phyloP scores from a whole-genome alignment of 2,797 vertebrate species.

The Dermochelys coriacea region DNA sequence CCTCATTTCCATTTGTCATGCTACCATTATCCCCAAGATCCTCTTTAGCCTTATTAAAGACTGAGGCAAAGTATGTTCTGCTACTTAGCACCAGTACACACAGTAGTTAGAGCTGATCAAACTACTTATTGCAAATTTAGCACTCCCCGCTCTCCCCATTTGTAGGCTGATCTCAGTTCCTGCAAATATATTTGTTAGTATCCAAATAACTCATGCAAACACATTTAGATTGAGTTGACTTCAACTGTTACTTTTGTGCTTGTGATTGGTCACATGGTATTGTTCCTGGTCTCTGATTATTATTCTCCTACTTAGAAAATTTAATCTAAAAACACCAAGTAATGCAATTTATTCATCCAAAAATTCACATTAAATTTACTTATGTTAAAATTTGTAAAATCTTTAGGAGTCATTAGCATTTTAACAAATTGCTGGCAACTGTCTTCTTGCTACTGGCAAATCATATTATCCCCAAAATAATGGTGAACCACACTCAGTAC shows the following conservation, averaged over 20 bases:
- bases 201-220: slow-evolving; percentile 57
- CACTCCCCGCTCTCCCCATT: slow-evolving; percentile 24
- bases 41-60: no score
- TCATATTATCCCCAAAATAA: background rate
- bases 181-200: slow-evolving; percentile 49
- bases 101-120: background rate
- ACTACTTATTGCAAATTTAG: slow-evolving; percentile 18
- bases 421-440: background rate
- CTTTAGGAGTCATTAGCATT: slow-evolving; percentile 24
- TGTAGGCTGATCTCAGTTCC: background rate
- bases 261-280: background rate
- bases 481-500: background rate
- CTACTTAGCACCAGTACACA: background rate
- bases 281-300: slow-evolving; percentile 44
- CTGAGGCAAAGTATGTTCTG: no score
- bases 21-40: no score
- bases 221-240: background rate
- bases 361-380: background rate
- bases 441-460: background rate
- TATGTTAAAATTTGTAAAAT: slow-evolving; percentile 36
- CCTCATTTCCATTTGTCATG: no score
- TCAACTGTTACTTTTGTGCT: background rate
- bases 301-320: no score
- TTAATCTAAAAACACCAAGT: background rate
- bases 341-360: background rate